These are phyloP conservation scores for Pavo muticus DNA, from an alignment of 2,113 vertebrate species.

Conservation along the genomic window DNA sequence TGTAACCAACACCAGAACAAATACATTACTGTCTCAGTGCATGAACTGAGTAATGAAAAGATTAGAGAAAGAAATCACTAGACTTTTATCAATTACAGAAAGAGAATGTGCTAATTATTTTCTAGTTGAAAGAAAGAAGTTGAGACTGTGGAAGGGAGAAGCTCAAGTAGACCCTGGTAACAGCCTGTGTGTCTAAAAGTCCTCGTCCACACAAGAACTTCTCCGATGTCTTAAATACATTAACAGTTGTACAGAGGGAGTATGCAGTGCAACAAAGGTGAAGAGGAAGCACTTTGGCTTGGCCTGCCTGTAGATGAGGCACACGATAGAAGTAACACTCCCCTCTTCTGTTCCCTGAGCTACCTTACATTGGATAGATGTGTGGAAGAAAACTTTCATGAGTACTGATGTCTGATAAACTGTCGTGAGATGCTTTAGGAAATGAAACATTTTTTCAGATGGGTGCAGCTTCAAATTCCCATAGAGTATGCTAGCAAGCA, in stretches of 20 bases:
- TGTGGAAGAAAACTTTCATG: background rate
- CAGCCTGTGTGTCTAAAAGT: background rate
- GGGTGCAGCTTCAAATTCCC: background rate
- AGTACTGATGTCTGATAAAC: background rate
- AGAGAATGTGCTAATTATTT: background rate
- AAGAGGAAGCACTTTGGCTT: background rate
- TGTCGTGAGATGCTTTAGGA: background rate
- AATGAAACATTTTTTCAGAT: background rate
- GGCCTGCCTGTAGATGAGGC: background rate
- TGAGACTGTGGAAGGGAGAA: background rate
- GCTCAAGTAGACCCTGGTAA: background rate
- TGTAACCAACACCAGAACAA: background rate
- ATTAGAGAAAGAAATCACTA: background rate
- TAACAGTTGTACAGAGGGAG: background rate
- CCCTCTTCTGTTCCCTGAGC: background rate
- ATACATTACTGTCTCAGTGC: conserved; percentile 3
- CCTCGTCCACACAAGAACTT: background rate
- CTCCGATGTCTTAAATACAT: background rate
- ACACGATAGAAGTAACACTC: background rate
- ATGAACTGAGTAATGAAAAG: conserved; percentile 7
- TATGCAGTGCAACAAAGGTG: background rate
- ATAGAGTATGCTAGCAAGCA: background rate
- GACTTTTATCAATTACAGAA: background rate
- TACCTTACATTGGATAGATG: background rate
- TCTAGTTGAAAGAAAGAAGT: background rate